A percentile compares a stretch with the other conserved stretches of the same genome.
Evolutionary conservation across 2,797 vertebrate species (phyloP).

Genomic region (Anniella stebbinsi): DNA sequence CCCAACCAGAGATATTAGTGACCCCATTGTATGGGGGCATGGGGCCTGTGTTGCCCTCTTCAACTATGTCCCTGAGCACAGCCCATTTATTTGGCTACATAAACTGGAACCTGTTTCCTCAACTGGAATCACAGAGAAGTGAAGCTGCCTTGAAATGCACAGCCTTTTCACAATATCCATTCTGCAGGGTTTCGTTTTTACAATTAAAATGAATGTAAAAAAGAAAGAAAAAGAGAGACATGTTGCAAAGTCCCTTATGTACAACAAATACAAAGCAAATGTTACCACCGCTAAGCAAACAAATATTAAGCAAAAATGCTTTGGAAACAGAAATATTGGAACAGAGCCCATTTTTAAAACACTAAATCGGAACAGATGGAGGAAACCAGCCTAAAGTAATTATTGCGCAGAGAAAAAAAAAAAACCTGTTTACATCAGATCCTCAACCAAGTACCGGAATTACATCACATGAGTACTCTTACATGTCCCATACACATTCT

Average conservation of each 20-base stretch:
- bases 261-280: slow-evolving; percentile 4
- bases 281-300: neutral
- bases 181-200: neutral
- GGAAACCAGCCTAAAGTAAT: slow-evolving; percentile 11
- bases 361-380: slow-evolving; percentile 5
- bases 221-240: neutral
- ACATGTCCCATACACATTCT: no score
- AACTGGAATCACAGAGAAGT: neutral
- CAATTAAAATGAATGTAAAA: neutral
- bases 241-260: neutral
- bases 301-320: neutral
- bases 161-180: neutral
- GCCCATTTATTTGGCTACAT: neutral
- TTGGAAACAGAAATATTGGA: slow-evolving; percentile 7
- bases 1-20: neutral
- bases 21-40: neutral
- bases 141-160: neutral
- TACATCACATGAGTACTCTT: neutral
- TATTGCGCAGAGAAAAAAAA: neutral
- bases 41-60: neutral
- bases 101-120: neutral
- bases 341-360: neutral
- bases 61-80: neutral
- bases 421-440: neutral
- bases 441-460: neutral